A percentile compares a stretch with the other conserved stretches of the same genome.
These are phyloP conservation scores for Ameiurus melas DNA, from an alignment of 2,113 vertebrate genomes.

Conservation along the genomic window DNA sequence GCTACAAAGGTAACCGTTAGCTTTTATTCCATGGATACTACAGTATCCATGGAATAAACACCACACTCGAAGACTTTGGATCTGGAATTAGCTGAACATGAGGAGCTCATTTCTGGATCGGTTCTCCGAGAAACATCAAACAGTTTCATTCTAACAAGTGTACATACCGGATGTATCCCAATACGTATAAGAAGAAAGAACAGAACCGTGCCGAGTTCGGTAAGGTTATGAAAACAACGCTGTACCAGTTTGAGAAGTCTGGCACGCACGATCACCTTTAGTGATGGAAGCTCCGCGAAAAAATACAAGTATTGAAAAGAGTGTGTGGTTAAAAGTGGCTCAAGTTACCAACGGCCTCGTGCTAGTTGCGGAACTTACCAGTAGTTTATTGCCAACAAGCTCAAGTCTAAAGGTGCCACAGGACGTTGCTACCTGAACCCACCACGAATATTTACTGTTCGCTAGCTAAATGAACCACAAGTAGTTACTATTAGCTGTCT, in stretches of 20 bases:
- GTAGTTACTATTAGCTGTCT: neutral
- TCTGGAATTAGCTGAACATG: slow-evolving; percentile 14
- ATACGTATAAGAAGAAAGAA: neutral
- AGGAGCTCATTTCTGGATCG: neutral
- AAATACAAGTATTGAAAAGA: neutral
- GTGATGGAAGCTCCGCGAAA: neutral
- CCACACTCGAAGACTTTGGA: neutral
- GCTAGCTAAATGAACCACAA: neutral
- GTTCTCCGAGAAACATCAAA: neutral
- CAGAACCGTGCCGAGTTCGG: neutral
- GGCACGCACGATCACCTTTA: too few relatives aligned
- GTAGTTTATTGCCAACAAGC: neutral
- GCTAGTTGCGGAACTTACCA: neutral
- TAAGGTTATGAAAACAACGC: neutral
- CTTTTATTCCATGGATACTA: neutral
- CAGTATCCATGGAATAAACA: neutral
- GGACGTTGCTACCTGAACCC: neutral
- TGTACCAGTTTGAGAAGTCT: neutral
- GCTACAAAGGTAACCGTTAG: neutral
- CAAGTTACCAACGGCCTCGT: neutral
- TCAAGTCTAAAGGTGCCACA: neutral
- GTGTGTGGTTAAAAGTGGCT: neutral
- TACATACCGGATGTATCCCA: neutral
- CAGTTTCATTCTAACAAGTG: neutral
- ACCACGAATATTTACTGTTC: neutral